Conservation (phyloP, 2,797 vertebrate genomes). For the Sciurus carolinensis region DNA sequence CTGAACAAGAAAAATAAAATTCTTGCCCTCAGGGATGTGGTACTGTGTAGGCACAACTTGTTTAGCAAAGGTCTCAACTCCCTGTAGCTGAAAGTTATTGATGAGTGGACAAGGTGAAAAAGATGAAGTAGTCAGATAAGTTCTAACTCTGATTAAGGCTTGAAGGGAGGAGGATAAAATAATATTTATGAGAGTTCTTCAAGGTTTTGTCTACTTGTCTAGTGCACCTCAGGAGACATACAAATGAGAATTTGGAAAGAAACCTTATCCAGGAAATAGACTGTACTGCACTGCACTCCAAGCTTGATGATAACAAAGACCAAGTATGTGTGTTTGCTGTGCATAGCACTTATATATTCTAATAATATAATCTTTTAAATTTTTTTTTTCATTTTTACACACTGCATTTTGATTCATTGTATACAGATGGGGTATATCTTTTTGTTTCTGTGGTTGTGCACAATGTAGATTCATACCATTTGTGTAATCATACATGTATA, state of each 20-base stretch:
- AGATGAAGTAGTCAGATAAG: background rate
- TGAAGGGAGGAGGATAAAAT: background rate
- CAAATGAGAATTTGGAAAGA: background rate
- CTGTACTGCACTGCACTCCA: background rate
- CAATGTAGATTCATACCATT: too few species aligned
- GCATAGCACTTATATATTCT: background rate
- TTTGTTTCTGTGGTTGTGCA: too few species aligned
- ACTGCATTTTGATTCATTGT: too few species aligned
- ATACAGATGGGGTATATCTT: too few species aligned
- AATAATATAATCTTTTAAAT: background rate
- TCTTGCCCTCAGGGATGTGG: background rate
- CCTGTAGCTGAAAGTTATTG: background rate
- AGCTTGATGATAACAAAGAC: background rate
- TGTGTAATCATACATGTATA: too few species aligned
- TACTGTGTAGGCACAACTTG: background rate
- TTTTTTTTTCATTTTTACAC: too few species aligned
- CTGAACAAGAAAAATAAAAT: background rate
- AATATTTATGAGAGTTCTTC: background rate
- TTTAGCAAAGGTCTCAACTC: background rate
- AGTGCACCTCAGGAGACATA: background rate
- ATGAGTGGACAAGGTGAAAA: background rate
- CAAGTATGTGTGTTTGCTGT: background rate
- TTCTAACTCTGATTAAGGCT: background rate
- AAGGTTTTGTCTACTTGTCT: background rate
- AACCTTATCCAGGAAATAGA: background rate